Conservation (phyloP, 2,797 vertebrate species). For the Lateolabrax maculatus region DNA sequence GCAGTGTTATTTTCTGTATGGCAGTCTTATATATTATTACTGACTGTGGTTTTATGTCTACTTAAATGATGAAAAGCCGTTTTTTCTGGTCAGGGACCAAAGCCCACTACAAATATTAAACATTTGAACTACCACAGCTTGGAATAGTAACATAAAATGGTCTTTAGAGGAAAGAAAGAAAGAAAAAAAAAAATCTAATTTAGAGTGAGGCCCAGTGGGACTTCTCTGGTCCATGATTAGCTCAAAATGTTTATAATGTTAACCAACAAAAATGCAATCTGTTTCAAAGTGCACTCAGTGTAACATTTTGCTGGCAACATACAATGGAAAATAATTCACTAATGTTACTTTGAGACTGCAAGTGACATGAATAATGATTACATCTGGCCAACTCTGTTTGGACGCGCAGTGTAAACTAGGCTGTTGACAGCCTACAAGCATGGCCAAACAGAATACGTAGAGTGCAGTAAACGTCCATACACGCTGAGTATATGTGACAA, state of each 20-base stretch:
- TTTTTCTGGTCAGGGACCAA: background rate
- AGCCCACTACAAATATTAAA: background rate
- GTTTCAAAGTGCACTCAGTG: conserved; percentile 11
- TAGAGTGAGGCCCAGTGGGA: conserved; percentile 9
- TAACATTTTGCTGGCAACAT: conserved; percentile 32
- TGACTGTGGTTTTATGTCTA: background rate
- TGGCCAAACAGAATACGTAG: conserved; percentile 24
- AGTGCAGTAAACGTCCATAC: conserved; percentile 10
- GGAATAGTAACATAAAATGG: conserved; percentile 12
- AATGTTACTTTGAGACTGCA: conserved; percentile 34
- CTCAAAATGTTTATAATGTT: conserved; percentile 43
- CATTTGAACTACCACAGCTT: conserved; percentile 10
- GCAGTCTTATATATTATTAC: background rate
- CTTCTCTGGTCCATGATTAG: conserved; percentile 5
- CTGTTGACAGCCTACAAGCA: conserved; percentile 1
- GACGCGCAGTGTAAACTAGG: conserved; percentile 47
- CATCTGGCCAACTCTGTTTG: conserved; percentile 32
- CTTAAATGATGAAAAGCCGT: background rate
- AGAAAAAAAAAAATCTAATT: background rate
- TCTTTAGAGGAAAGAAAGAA: conserved; percentile 10
- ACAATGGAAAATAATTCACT: conserved; percentile 53
- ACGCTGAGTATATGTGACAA: background rate
- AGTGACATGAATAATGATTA: conserved; percentile 42
- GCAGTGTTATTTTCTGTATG: background rate
- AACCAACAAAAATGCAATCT: conserved; percentile 18